Evolutionary conservation across 2,113 vertebrate genomes (phyloP), one percentile per base, ranked within the genome.

Genomic region (Bostrychus sinensis): DNA sequence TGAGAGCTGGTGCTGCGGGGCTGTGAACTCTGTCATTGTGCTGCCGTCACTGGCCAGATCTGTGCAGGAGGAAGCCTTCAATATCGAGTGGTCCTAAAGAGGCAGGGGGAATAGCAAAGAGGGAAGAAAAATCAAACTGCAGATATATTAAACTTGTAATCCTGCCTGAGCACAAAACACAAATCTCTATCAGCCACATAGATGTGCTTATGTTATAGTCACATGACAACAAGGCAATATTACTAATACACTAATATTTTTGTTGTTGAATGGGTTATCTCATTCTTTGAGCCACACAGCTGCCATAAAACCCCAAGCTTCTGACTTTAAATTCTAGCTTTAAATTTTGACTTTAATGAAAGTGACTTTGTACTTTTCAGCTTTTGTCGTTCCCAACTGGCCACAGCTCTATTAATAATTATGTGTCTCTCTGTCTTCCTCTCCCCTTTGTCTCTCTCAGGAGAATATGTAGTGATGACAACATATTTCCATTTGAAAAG

Each of bases 391-490:
- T 80, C 43, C 58, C 42, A 56, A 59, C 54, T 34, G 56, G 45
- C 56, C 58, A 67, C n/a, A 23, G 30, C 71, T 75, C 46, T 75
- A 70, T 88, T 81, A 88, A 87, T 89, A 84, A 88, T 86, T 56
- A 66, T 78, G 59, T 77, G 54, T 79, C 30, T 76, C 4, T 70
- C 39, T 79, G 0, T 73, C 28, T 70, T 43, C 79, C 69, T 82
- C 43, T 81, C 62, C 46, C 10, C n/a, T 12, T 17, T 55, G 16
- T 77, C 62, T 66, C 53, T 58, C 69, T 75, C 85, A 99, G 97
- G 97, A 80, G 96, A 98, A 82, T 99, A 98, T 63, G 94, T 98
- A 2, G 95, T 99, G 90, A 99, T 99, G 97, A 99, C 96, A 82
- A 96, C 95, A 1, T 94, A 99, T 91, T 99, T 98, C 91, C 96